phyloP scores from a whole-genome alignment of 2,888 invertebrate species.

The Trissonchulus latispiculum region DNA sequence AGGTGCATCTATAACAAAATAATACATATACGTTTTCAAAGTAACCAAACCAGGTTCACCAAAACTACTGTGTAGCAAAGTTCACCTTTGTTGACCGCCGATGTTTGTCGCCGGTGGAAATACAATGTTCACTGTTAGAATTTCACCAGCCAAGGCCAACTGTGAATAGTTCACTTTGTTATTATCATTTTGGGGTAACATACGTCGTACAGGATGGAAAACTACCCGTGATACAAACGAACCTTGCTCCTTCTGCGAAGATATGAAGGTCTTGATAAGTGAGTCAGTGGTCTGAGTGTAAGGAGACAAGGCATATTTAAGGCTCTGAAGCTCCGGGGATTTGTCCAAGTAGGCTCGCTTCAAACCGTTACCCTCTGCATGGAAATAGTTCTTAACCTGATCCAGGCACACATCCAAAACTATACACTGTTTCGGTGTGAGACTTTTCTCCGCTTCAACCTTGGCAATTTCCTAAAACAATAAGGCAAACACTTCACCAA shows the following conservation, averaged over 20 bases:
- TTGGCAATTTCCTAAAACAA: conserved; percentile 36
- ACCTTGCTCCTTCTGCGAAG: conserved; percentile 93
- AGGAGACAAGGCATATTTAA: conserved; percentile 89
- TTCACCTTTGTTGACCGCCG: too few relatives aligned
- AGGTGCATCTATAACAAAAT: conserved; percentile 47
- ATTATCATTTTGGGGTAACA: too few relatives aligned
- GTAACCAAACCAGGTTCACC: too few relatives aligned
- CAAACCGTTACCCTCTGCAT: conserved; percentile 92
- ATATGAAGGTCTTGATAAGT: conserved; percentile 94
- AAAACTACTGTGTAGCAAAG: too few relatives aligned
- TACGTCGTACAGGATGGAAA: too few relatives aligned
- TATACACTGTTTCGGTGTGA: conserved; percentile 95
- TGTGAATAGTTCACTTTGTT: too few relatives aligned
- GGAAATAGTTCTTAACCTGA: conserved; percentile 96
- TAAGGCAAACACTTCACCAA: too few relatives aligned
- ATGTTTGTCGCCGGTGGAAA: too few relatives aligned
- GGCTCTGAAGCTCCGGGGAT: conserved; percentile 85
- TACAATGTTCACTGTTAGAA: too few relatives aligned
- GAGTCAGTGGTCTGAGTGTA: conserved; percentile 99
- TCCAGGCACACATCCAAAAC: conserved; percentile 92
- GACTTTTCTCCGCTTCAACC: conserved; percentile 67
- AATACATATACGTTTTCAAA: too few relatives aligned
- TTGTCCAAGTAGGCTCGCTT: conserved; percentile 97
- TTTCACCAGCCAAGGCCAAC: too few relatives aligned
- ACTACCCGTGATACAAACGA: too few relatives aligned